Evolutionary conservation across 2,888 invertebrate species (phyloP).

Genomic region (Cataglyphis cursor): DNA sequence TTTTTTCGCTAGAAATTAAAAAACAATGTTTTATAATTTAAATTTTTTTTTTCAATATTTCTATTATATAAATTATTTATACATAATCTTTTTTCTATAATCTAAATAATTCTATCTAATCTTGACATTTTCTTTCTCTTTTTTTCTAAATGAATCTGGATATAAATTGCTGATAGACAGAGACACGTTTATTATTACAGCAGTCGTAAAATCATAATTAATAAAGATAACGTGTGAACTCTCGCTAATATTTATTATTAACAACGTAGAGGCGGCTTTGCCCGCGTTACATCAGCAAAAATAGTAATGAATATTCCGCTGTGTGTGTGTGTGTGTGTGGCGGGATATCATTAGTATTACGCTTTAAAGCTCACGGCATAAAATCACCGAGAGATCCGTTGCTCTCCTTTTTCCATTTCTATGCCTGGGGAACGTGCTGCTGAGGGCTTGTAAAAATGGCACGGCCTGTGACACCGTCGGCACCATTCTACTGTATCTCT

Average conservation of each 20-base stretch:
- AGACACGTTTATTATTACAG: constrained; percentile 10
- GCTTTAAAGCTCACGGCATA: constrained; percentile 7
- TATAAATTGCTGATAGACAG: neutral
- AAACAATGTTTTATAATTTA: neutral
- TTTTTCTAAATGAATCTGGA: neutral
- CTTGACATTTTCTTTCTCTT: neutral
- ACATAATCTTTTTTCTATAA: neutral
- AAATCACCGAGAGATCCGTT: constrained; percentile 37
- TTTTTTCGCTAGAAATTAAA: neutral
- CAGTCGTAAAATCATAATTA: constrained; percentile 19
- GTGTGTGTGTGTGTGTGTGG: no score
- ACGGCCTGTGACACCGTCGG: constrained; percentile 27
- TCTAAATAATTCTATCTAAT: neutral
- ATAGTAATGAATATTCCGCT: constrained; percentile 24
- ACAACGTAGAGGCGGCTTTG: constrained; percentile 1
- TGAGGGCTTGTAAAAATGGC: constrained; percentile 43
- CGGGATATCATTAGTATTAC: constrained; percentile 1
- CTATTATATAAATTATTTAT: neutral
- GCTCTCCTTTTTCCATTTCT: constrained; percentile 31
- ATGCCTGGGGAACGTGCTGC: constrained; percentile 19
- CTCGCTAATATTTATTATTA: constrained; percentile 23
- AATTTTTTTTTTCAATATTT: neutral
- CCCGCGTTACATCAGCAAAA: constrained; percentile 6
- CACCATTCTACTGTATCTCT: constrained; percentile 46
- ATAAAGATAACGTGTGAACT: constrained; percentile 25